Conservation (phyloP, 2,797 vertebrate genomes). For the Erpetoichthys calabaricus region DNA sequence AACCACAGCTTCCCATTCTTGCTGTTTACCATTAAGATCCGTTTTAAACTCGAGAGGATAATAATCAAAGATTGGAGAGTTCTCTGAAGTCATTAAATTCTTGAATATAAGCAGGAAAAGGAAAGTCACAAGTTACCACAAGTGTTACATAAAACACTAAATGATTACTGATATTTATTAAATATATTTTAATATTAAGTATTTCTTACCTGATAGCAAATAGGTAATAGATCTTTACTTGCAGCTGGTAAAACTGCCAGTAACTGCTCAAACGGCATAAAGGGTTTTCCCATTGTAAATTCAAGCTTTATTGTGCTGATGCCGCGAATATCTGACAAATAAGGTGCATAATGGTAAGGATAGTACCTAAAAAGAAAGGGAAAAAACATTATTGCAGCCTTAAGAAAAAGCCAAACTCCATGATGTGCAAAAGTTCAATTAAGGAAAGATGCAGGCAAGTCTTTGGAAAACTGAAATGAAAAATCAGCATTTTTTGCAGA, state of each 20-base stretch:
- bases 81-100: slow-evolving; percentile 79
- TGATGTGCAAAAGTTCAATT: no score
- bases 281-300: slow-evolving; percentile 81
- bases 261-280: slow-evolving; percentile 94
- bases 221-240: slow-evolving; percentile 80
- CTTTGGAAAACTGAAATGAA: background rate
- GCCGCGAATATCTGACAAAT: slow-evolving; percentile 82
- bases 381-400: slow-evolving; percentile 1
- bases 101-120: slow-evolving; percentile 32
- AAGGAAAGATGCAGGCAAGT: background rate
- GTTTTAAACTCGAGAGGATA: slow-evolving; percentile 94
- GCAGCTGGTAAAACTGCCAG: slow-evolving; percentile 86
- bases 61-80: slow-evolving; percentile 81
- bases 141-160: background rate
- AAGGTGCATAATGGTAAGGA: slow-evolving; percentile 91
- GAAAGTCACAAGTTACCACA: background rate
- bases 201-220: slow-evolving; percentile 68
- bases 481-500: background rate
- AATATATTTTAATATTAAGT: no score
- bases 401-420: background rate
- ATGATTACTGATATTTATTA: background rate
- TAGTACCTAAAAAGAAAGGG: slow-evolving; percentile 64
- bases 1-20: slow-evolving; percentile 98
- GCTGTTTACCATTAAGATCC: slow-evolving; percentile 93
- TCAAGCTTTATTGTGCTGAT: slow-evolving; percentile 60